These are phyloP conservation scores for Dolichotis patagonum DNA, from an alignment of 2,113 vertebrate genomes.

Conservation along the genomic window DNA sequence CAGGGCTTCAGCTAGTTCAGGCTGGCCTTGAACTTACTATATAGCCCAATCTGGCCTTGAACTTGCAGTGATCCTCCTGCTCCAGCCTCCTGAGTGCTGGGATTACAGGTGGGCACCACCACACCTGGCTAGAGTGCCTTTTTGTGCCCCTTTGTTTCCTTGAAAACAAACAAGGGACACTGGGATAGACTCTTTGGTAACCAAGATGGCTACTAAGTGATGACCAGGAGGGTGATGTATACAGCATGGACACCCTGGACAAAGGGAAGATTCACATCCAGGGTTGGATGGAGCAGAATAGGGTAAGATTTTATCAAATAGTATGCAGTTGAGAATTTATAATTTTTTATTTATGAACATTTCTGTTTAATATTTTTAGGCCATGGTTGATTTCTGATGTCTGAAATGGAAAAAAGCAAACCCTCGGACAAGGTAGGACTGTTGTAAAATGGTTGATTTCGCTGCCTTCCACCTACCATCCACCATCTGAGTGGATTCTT, in stretches of 20 bases:
- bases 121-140: too few species aligned
- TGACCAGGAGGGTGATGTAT: neutral
- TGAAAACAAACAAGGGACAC: neutral
- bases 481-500: neutral
- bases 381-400: neutral
- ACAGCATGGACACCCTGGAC: neutral
- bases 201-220: neutral
- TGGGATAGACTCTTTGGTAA: neutral
- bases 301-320: neutral
- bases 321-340: neutral
- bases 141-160: neutral
- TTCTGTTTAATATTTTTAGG: neutral
- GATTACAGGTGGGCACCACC: too few species aligned
- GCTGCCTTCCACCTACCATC: neutral
- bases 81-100: too few species aligned
- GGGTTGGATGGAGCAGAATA: neutral
- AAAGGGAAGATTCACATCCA: neutral
- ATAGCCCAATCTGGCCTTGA: too few species aligned
- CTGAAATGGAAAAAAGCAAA: neutral
- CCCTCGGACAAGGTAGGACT: neutral
- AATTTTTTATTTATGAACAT: neutral
- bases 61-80: too few species aligned
- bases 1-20: too few species aligned
- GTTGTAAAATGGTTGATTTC: neutral
- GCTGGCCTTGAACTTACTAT: too few species aligned